These are phyloP conservation scores for Oscheius sp. DNA, from an alignment of 2,888 invertebrate genomes.

Conservation along the genomic window DNA sequence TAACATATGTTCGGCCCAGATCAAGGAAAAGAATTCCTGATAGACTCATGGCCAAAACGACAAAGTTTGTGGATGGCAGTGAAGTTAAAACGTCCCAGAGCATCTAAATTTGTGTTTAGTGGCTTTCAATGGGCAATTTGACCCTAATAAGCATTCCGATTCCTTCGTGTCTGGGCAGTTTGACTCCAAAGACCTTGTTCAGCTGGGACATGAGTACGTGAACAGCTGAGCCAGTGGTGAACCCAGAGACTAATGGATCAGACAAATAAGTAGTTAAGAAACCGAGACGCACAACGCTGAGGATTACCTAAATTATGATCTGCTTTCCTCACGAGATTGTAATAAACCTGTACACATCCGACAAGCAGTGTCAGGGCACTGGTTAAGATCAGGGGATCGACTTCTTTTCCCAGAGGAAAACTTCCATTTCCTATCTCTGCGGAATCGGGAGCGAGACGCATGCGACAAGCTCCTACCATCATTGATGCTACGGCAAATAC, in stretches of 20 bases:
- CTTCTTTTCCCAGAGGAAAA: conserved; percentile 51
- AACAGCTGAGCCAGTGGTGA: conserved; percentile 77
- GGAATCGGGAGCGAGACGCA: conserved; percentile 52
- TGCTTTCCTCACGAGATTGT: not conserved
- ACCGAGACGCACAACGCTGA: conserved; percentile 81
- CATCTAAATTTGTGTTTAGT: conserved; percentile 43
- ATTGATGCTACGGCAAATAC: conserved; percentile 73
- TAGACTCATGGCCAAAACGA: conserved; percentile 59
- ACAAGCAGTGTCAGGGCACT: conserved; percentile 84
- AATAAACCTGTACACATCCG: conserved; percentile 81
- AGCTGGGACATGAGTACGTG: conserved; percentile 76
- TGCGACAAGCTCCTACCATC: conserved; percentile 80
- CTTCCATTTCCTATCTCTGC: conserved; percentile 75
- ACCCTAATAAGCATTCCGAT: conserved; percentile 76
- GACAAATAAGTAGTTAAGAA: conserved; percentile 74
- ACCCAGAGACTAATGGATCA: conserved; percentile 75
- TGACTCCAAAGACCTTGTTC: conserved; percentile 75
- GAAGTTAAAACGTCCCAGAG: conserved; percentile 52
- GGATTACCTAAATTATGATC: conserved; percentile 79
- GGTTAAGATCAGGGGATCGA: conserved; percentile 81
- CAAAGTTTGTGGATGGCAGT: conserved; percentile 52
- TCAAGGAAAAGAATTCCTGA: conserved; percentile 64
- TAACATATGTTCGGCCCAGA: conserved; percentile 64
- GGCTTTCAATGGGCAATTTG: conserved; percentile 36
- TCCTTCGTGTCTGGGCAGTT: conserved; percentile 74